Evolutionary conservation across 2,888 invertebrate species (phyloP).

Genomic region (Drosophila imparisetae): DNA sequence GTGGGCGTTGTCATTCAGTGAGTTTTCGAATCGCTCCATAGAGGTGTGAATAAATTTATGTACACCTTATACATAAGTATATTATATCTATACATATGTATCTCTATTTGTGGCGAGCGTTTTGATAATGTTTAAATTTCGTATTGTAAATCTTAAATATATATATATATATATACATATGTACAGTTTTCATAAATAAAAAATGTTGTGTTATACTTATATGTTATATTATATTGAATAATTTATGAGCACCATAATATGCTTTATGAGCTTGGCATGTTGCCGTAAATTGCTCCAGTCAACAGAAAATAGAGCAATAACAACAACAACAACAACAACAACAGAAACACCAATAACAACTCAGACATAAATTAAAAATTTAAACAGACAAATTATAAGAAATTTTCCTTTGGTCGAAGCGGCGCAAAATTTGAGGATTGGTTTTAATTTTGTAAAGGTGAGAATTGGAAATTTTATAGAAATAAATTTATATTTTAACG

Average conservation of each 20-base stretch:
- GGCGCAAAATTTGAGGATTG: constrained; percentile 7
- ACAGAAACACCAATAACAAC: constrained; percentile 22
- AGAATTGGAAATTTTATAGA: constrained; percentile 17
- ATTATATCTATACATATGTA: constrained; percentile 2
- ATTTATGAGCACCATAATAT: constrained; percentile 76
- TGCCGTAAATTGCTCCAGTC: constrained; percentile 81
- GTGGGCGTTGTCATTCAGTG: constrained; percentile 73
- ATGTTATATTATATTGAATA: constrained; percentile 70
- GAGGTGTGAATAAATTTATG: constrained; percentile 77
- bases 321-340: constrained; percentile 30
- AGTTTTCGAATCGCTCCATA: constrained; percentile 53
- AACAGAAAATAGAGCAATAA: constrained; percentile 57
- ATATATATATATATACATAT: background rate
- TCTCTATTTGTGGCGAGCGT: constrained; percentile 11
- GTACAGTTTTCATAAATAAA: constrained; percentile 59
- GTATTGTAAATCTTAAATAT: constrained; percentile 43
- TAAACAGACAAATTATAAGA: constrained; percentile 53
- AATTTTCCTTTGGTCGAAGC: constrained; percentile 71
- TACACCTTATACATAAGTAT: constrained; percentile 25
- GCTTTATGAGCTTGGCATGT: constrained; percentile 77
- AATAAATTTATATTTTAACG: background rate
- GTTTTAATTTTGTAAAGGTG: constrained; percentile 20
- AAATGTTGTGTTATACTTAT: constrained; percentile 31
- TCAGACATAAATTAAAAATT: constrained; percentile 68
- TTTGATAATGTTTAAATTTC: constrained; percentile 54